These are phyloP conservation scores for Orthosia cruda DNA, from an alignment of 2,888 invertebrate species.

Conservation along the genomic window DNA sequence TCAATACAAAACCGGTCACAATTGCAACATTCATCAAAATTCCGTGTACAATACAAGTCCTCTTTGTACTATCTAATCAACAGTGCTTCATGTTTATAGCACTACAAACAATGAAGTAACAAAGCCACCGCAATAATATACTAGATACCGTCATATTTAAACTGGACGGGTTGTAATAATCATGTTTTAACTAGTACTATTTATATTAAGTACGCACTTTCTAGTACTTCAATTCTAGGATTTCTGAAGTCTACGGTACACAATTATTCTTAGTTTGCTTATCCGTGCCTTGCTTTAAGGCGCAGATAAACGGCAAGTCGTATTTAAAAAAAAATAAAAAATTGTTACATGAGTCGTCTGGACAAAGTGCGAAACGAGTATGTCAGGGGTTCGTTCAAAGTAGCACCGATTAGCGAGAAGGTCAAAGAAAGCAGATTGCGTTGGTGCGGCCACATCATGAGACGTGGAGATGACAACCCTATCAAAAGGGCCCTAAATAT, in stretches of 20 bases:
- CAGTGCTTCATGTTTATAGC: conserved; percentile 49
- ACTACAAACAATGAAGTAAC: conserved; percentile 58
- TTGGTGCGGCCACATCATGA: no score
- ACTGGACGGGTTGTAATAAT: conserved; percentile 37
- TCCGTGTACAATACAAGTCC: conserved; percentile 49
- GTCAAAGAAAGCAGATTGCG: no score
- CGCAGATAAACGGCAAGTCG: no score
- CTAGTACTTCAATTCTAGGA: conserved; percentile 11
- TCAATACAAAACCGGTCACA: conserved; percentile 47
- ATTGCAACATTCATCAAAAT: conserved; percentile 62
- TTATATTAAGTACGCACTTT: conserved; percentile 21
- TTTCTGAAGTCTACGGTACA: neutral
- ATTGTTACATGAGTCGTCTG: no score
- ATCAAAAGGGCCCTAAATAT: no score
- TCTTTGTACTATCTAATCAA: conserved; percentile 66
- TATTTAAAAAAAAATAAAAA: no score
- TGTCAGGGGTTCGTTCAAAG: no score
- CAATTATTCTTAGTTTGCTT: no score
- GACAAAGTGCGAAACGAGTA: no score
- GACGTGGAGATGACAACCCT: no score
- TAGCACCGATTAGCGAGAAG: no score
- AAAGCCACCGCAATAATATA: conserved; percentile 47
- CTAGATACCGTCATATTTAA: conserved; percentile 42
- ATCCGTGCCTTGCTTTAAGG: no score
- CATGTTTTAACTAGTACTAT: conserved; percentile 20